Conservation (phyloP, 2,888 invertebrate species). For the Arctia plantaginis region DNA sequence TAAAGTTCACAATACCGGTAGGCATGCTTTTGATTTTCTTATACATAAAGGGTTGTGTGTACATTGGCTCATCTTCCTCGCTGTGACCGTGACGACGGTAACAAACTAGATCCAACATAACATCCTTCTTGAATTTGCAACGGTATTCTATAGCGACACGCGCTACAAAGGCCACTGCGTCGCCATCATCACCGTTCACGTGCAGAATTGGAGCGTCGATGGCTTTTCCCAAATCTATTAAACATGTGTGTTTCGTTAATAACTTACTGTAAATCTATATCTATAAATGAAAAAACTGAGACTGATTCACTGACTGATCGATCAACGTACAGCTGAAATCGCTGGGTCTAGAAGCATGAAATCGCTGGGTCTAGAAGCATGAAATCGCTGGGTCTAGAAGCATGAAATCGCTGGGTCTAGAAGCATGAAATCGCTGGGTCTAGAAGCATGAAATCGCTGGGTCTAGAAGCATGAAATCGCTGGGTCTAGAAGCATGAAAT, state of each 20-base stretch:
- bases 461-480: no score
- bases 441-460: no score
- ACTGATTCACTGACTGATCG: no score
- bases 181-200: slow-evolving; percentile 97
- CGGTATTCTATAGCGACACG: slow-evolving; percentile 96
- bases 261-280: no score
- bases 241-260: neutral
- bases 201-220: slow-evolving; percentile 97
- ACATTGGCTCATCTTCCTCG: slow-evolving; percentile 97
- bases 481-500: no score
- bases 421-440: no score
- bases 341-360: no score
- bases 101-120: slow-evolving; percentile 93
- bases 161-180: slow-evolving; percentile 95
- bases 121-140: slow-evolving; percentile 94
- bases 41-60: slow-evolving; percentile 98
- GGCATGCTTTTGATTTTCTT: slow-evolving; percentile 91
- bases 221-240: slow-evolving; percentile 92
- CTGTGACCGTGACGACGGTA: slow-evolving; percentile 97
- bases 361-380: no score
- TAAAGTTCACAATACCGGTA: slow-evolving; percentile 69
- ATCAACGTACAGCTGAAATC: no score
- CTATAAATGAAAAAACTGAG: no score
- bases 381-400: no score
- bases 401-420: no score